phyloP scores from a whole-genome alignment of 2,797 vertebrate species.

The Phalanger gymnotis region DNA sequence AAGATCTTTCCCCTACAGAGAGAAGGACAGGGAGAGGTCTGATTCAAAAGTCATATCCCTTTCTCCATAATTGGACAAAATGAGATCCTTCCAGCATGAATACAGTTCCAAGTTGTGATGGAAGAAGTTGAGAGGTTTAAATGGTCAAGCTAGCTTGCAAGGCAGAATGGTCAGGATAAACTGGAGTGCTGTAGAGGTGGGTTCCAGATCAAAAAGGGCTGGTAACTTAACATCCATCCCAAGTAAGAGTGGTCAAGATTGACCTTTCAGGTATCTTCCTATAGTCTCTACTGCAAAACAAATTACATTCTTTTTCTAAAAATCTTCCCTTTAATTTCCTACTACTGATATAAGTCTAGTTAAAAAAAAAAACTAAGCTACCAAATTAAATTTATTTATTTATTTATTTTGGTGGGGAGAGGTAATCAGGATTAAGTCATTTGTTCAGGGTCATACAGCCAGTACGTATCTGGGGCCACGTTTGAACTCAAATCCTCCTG shows the following conservation, averaged over 20 bases:
- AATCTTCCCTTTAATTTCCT: slow-evolving; percentile 8
- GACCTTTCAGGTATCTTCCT: slow-evolving; percentile 29
- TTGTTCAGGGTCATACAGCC: background rate
- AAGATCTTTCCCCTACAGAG: background rate
- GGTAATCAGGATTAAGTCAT: background rate
- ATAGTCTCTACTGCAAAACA: slow-evolving; percentile 41
- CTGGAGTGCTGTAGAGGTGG: background rate
- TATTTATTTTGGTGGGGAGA: background rate
- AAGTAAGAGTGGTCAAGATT: slow-evolving; percentile 6
- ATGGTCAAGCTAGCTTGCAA: background rate
- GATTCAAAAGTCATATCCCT: background rate
- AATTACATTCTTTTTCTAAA: slow-evolving; percentile 31
- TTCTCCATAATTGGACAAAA: background rate
- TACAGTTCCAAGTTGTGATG: background rate
- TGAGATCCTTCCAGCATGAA: background rate
- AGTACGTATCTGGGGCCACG: background rate
- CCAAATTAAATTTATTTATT: slow-evolving; percentile 3
- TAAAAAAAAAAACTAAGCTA: background rate
- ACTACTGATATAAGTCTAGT: slow-evolving; percentile 8
- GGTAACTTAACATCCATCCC: slow-evolving; percentile 22
- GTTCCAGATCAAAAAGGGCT: background rate
- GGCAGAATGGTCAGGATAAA: background rate
- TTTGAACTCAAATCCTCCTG: background rate
- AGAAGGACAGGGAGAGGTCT: background rate
- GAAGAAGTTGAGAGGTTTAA: background rate